phyloP scores from a whole-genome alignment of 2,113 vertebrate species.

The Gallinago jamesoni region DNA sequence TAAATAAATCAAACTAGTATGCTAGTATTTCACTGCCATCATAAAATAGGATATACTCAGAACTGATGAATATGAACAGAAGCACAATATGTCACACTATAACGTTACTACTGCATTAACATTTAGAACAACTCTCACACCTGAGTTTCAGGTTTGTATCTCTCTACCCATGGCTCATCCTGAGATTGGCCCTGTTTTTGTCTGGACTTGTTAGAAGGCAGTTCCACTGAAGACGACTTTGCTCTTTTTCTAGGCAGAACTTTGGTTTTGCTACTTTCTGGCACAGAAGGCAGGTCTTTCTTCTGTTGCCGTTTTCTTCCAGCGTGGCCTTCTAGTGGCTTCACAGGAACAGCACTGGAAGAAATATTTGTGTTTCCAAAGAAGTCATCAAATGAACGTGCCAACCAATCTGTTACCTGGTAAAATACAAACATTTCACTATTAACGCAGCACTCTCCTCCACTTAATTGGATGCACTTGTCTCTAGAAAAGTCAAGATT shows the following conservation, averaged over 20 bases:
- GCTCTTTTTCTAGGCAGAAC: conserved; percentile 71
- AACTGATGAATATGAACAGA: accelerated
- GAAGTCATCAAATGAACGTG: conserved; percentile 81
- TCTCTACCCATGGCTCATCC: conserved; percentile 89
- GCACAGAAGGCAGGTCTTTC: not conserved
- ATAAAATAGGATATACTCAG: accelerated
- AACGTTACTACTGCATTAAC: accelerated
- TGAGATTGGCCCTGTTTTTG: conserved; percentile 23
- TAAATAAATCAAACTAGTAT: not conserved
- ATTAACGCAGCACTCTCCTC: not conserved
- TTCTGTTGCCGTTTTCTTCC: conserved; percentile 32
- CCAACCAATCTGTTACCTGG: conserved; percentile 80
- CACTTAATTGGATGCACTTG: not conserved
- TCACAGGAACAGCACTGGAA: not conserved
- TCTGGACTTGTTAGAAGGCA: not conserved
- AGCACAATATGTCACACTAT: not conserved
- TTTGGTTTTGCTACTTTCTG: conserved; percentile 49
- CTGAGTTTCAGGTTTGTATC: conserved; percentile 83
- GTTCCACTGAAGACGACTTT: not conserved
- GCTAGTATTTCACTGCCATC: not conserved
- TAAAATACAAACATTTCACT: not conserved
- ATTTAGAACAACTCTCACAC: conserved; percentile 52
- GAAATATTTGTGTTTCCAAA: conserved; percentile 34
- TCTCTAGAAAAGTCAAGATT: not conserved
- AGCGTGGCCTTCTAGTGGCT: not conserved